phyloP scores from a whole-genome alignment of 2,113 vertebrate genomes.

The Amazona vittata region DNA sequence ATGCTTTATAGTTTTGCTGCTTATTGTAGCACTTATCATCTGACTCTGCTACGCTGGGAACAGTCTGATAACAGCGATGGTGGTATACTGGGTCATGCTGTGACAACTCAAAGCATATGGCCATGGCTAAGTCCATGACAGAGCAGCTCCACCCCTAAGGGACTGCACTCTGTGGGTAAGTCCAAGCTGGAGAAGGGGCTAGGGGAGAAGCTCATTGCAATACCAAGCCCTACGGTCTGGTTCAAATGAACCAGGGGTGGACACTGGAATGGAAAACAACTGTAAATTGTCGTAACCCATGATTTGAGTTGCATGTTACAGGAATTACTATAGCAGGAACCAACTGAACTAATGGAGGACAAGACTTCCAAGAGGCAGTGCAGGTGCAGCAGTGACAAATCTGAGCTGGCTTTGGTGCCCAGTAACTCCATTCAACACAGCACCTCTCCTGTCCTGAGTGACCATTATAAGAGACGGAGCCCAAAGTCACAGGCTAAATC shows the following conservation, averaged over 20 bases:
- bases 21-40: neutral
- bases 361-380: neutral
- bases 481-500: neutral
- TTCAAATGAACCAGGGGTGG: neutral
- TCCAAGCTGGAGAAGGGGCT: neutral
- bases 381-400: neutral
- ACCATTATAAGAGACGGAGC: neutral
- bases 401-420: neutral
- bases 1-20: neutral
- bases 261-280: neutral
- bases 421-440: neutral
- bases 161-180: neutral
- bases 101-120: neutral
- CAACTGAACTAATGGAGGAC: neutral
- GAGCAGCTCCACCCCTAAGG: neutral
- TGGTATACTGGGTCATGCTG: neutral
- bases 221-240: neutral
- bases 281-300: neutral
- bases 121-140: neutral
- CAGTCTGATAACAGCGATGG: neutral
- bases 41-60: neutral
- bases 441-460: neutral
- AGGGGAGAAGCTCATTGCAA: neutral
- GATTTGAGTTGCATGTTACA: neutral
- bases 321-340: neutral